A percentile compares a stretch with the other conserved stretches of the same genome.
Conservation (phyloP, 2,888 invertebrate genomes). For the Mechanitis mazaeus region DNA sequence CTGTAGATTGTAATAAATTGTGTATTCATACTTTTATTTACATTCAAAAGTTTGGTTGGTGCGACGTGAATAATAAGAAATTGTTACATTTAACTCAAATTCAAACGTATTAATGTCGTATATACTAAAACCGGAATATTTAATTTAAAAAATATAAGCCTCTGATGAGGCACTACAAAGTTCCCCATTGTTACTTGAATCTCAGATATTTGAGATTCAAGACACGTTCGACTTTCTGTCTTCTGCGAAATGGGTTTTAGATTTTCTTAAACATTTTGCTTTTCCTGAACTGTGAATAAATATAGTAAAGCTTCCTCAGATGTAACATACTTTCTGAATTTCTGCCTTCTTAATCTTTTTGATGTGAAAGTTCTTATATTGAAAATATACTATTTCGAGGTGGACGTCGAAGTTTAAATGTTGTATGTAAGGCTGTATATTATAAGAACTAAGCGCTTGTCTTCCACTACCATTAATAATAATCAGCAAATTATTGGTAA, state of each 20-base stretch:
- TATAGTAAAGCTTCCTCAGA: constrained; percentile 2
- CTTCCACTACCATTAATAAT: too few species aligned
- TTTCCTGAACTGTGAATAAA: constrained; percentile 10
- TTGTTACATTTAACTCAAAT: too few species aligned
- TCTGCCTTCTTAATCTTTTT: not conserved
- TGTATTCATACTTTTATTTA: too few species aligned
- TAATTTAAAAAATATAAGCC: constrained; percentile 25
- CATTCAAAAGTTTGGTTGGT: too few species aligned
- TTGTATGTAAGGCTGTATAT: too few species aligned
- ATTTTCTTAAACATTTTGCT: constrained; percentile 23
- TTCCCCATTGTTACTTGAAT: constrained; percentile 28
- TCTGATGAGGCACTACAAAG: constrained; percentile 31
- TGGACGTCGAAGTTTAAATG: too few species aligned
- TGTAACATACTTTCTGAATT: constrained; percentile 1
- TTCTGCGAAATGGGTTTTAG: constrained; percentile 28
- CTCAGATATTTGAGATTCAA: constrained; percentile 20
- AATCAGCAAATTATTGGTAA: too few species aligned
- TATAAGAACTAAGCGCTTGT: too few species aligned
- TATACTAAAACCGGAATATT: constrained; percentile 19
- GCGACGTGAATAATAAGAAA: too few species aligned
- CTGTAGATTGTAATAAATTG: too few species aligned
- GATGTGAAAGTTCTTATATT: constrained; percentile 1
- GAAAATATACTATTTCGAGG: too few species aligned
- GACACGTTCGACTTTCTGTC: constrained; percentile 30
- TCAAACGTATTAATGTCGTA: constrained; percentile 8